Evolutionary conservation across 2,113 vertebrate genomes (phyloP).

Genomic region (Cephalopterus ornatus): DNA sequence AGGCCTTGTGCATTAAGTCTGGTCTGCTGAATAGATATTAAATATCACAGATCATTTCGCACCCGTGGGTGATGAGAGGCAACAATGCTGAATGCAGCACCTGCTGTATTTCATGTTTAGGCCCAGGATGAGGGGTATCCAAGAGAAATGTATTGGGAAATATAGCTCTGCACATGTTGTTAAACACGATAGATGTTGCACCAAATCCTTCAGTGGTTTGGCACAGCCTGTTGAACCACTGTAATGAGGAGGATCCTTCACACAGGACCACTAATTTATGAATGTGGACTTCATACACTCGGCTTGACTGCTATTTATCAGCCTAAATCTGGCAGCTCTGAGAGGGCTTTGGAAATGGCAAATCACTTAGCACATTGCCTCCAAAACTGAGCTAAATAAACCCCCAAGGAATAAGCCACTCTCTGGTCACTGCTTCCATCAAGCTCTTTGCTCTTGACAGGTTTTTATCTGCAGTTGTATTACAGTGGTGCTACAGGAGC

Average conservation of each 20-base stretch:
- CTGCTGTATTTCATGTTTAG: not conserved
- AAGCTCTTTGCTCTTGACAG: not conserved
- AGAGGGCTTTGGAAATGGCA: not conserved
- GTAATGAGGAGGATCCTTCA: not conserved
- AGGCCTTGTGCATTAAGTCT: not conserved
- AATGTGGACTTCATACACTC: not conserved
- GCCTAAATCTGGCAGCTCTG: not conserved
- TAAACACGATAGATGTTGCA: not conserved
- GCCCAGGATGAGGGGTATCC: not conserved
- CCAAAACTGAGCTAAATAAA: not conserved
- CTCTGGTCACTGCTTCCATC: not conserved
- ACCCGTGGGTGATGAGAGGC: not conserved
- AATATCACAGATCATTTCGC: not conserved
- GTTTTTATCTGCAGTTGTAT: not conserved
- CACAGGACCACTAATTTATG: not conserved
- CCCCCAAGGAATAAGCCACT: not conserved
- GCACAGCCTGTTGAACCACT: not conserved
- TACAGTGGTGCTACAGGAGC: not conserved
- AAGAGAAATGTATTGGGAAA: not conserved
- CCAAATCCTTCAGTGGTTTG: not conserved
- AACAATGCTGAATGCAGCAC: not conserved
- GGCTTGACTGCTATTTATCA: not conserved
- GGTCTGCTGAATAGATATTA: not conserved
- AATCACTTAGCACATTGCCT: not conserved
- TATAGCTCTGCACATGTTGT: not conserved